These are phyloP conservation scores for Pithecia hirsuta DNA, from an alignment of 2,797 vertebrate species.

Conservation along the genomic window DNA sequence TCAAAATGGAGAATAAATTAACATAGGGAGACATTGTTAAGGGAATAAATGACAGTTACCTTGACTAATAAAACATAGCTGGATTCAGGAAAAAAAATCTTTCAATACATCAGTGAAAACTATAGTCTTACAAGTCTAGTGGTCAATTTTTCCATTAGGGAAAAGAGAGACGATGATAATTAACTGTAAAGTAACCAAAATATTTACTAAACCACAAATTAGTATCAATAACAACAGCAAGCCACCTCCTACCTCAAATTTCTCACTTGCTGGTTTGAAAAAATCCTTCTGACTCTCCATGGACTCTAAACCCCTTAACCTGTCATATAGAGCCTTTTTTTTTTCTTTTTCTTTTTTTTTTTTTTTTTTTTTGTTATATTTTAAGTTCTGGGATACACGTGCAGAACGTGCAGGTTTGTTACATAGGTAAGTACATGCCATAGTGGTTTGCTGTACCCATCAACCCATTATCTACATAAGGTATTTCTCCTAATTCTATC, in stretches of 20 bases:
- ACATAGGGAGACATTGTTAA: neutral
- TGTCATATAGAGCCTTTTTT: neutral
- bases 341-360: no score
- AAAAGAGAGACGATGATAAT: neutral
- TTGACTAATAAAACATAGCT: neutral
- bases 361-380: no score
- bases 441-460: no score
- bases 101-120: neutral
- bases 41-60: neutral
- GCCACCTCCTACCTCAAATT: neutral
- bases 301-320: neutral
- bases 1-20: neutral
- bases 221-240: neutral
- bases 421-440: no score
- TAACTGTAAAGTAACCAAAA: neutral
- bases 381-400: no score
- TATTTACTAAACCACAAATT: neutral
- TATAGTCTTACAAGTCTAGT: neutral
- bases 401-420: no score
- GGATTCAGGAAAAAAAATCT: neutral
- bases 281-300: neutral
- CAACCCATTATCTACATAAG: no score
- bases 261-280: neutral
- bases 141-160: neutral
- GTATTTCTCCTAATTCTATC: no score